phyloP scores from a whole-genome alignment of 2,888 invertebrate genomes.

The Beris chalybata region DNA sequence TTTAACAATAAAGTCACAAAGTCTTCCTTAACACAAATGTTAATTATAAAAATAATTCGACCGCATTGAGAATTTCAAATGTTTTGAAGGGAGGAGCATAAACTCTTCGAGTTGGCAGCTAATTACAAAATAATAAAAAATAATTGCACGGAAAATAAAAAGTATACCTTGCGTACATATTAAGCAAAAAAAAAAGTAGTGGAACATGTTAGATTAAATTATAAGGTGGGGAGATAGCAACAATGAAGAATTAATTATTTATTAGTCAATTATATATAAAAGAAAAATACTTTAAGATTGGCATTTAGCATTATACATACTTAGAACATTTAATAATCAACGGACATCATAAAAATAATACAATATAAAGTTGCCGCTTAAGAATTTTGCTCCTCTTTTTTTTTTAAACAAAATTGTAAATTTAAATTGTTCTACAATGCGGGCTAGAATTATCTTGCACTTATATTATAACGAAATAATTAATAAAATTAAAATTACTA shows the following conservation, averaged over 20 bases:
- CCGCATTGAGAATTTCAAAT: conserved; percentile 38
- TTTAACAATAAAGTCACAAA: conserved; percentile 41
- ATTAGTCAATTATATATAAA: conserved; percentile 32
- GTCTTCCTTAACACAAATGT: conserved; percentile 42
- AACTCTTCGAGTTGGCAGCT: neutral
- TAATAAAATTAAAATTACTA: conserved; percentile 1
- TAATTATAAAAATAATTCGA: conserved; percentile 40
- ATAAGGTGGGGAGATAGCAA: neutral
- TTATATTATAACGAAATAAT: conserved; percentile 15
- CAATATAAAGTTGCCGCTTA: neutral
- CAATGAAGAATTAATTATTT: conserved; percentile 18
- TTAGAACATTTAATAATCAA: too few species aligned
- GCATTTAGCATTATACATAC: too few species aligned
- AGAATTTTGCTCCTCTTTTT: conserved; percentile 29
- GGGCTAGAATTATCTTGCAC: conserved; percentile 35
- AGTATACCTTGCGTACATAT: neutral
- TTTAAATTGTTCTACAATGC: conserved; percentile 37
- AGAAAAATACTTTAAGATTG: conserved; percentile 1
- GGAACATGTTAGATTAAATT: neutral
- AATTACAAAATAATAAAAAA: neutral
- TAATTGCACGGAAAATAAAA: neutral
- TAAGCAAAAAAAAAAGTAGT: neutral
- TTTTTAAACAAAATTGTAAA: conserved; percentile 34
- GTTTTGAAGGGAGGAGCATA: conserved; percentile 23
- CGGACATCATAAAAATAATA: neutral